Base-by-base conservation (phyloP, 2,797 vertebrate genomes). In the Cynopterus sphinx region DNA sequence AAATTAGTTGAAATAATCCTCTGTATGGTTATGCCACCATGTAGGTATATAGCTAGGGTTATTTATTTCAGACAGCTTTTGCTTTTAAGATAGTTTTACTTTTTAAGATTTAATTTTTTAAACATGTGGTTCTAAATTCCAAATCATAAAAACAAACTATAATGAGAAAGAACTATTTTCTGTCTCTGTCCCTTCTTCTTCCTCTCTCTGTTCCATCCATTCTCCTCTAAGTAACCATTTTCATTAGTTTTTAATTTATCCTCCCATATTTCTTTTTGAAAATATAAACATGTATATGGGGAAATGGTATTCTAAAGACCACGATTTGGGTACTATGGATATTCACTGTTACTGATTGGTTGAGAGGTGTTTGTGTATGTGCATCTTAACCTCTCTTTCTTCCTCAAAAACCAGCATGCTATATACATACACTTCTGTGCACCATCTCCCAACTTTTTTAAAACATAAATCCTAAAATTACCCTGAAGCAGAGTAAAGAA, bases 1-100 rank as follows among this genome's bases (percentile, higher is more conserved):
- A 91, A 86, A 93, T 83, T n/a, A 91, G 28, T 17, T 89, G 41
- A 67, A 85, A 86, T n/a, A 93, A 93, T 36, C 15, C 5, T 79
- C 71, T 73, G 31, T 81, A 22, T 31, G 5, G 10, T 61, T 55
- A 79, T 22, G 6, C 2, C 16, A 26, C 19, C 43, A 85, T 2
- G 24, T 55, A 95, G 36, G 33, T n/a, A 46, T 10, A 70, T 0
- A 83, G 28, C 17, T 21, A 39, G 49, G 75, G 61, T 93, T 5
- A 51, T 68, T 92, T 86, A 5, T 95, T 88, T 74, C 46, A 57
- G 4, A 33, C 10, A 89, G 36, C 51, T 88, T 91, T 79, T 61
- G 31, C 13, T 70, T 88, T 87, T 88, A 43, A 21, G 4, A 43
- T 4, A 70, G 36, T 81, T 61, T 81, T 59, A 22, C 46, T 55